These are phyloP conservation scores for Lateolabrax maculatus DNA, from an alignment of 2,797 vertebrate species.

Conservation along the genomic window DNA sequence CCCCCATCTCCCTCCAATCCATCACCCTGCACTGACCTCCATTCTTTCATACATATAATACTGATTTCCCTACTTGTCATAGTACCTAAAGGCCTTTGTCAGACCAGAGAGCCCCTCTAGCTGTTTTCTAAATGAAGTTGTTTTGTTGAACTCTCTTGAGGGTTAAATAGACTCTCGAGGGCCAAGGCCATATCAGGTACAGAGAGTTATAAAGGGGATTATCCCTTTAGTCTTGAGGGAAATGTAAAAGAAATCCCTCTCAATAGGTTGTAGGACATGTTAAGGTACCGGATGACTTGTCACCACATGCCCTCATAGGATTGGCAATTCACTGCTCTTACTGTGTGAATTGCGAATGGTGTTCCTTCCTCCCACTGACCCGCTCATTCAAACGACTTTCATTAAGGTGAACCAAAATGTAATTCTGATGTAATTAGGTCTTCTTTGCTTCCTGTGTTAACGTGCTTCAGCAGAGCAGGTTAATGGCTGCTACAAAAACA, in stretches of 20 bases:
- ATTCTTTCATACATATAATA: constrained; percentile 65
- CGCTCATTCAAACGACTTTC: constrained; percentile 18
- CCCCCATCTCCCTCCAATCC: constrained; percentile 45
- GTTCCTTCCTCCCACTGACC: constrained; percentile 20
- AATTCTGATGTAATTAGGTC: constrained; percentile 13
- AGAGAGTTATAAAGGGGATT: constrained; percentile 74
- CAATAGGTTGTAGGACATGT: constrained; percentile 66
- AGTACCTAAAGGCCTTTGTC: constrained; percentile 62
- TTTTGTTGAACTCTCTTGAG: constrained; percentile 76
- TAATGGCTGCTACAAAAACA: constrained; percentile 1
- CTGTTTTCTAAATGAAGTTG: constrained; percentile 71
- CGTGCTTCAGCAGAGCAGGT: background rate
- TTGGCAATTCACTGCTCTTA: constrained; percentile 29
- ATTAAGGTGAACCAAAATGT: constrained; percentile 21
- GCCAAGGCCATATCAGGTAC: constrained; percentile 73
- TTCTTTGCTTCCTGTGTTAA: constrained; percentile 21
- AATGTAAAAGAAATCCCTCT: constrained; percentile 72
- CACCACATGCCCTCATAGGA: constrained; percentile 56
- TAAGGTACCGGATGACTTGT: constrained; percentile 67
- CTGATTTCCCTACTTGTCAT: constrained; percentile 61
- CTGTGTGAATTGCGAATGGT: constrained; percentile 40
- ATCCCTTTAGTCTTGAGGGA: constrained; percentile 73
- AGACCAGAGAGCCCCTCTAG: constrained; percentile 64
- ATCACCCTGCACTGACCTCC: constrained; percentile 62
- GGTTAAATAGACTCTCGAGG: constrained; percentile 75